These are phyloP conservation scores for Oligia strigilis DNA, from an alignment of 2,888 invertebrate genomes.

Conservation along the genomic window DNA sequence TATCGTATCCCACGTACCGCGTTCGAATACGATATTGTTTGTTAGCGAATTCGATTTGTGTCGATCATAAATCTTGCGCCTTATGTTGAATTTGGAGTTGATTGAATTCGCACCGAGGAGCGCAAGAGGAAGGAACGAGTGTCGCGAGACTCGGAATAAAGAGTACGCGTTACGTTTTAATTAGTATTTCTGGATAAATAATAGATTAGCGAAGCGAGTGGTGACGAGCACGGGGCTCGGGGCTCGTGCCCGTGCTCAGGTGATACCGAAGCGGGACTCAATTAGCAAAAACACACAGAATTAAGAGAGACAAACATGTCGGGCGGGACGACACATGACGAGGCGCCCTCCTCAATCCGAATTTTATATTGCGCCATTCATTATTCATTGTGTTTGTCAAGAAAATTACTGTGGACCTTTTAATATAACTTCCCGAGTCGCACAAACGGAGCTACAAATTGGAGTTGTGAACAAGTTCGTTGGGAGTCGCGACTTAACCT, in stretches of 20 bases:
- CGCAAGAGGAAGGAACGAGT: conserved; percentile 71
- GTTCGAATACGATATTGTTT: conserved; percentile 90
- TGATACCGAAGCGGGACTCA: conserved; percentile 85
- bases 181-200: conserved; percentile 83
- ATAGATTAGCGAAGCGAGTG: conserved; percentile 77
- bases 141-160: conserved; percentile 64
- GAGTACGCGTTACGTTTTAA: conserved; percentile 72
- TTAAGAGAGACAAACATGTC: conserved; percentile 89
- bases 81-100: conserved; percentile 88
- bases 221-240: conserved; percentile 59
- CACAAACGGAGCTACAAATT: conserved; percentile 86
- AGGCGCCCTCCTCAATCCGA: conserved; percentile 87
- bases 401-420: conserved; percentile 90
- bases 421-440: conserved; percentile 89
- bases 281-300: conserved; percentile 90
- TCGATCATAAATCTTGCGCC: conserved; percentile 91
- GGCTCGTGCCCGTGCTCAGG: conserved; percentile 76
- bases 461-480: conserved; percentile 85
- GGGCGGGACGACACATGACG: conserved; percentile 84
- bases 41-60: conserved; percentile 90
- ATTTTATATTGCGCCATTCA: conserved; percentile 89
- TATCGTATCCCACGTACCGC: conserved; percentile 88
- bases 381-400: conserved; percentile 89
- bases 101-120: conserved; percentile 85
- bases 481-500: conserved; percentile 82